phyloP scores from a whole-genome alignment of 1,140 invertebrate genomes.

The Drosophila erecta region DNA sequence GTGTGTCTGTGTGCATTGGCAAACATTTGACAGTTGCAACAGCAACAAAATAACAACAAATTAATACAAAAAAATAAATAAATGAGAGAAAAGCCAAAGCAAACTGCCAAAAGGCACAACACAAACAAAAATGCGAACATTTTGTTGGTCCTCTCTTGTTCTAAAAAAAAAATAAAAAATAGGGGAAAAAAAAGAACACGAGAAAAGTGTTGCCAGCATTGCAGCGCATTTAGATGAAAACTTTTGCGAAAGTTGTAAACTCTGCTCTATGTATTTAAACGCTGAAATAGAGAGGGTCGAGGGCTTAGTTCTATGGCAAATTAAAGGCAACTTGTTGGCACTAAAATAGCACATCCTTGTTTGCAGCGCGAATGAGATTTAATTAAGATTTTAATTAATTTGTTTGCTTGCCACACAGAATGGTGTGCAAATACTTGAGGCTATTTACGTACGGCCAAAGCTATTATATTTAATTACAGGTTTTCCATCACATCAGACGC shows the following conservation, averaged over 20 bases:
- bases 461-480: background rate
- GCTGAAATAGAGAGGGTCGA: slow-evolving; percentile 5
- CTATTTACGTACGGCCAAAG: background rate
- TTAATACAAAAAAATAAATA: slow-evolving; percentile 6
- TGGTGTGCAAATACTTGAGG: background rate
- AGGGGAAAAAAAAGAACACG: slow-evolving; percentile 1
- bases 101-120: slow-evolving; percentile 49
- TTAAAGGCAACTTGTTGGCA: slow-evolving; percentile 35
- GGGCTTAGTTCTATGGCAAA: slow-evolving; percentile 12
- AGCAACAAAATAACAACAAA: slow-evolving; percentile 10
- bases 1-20: slow-evolving; percentile 29
- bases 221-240: slow-evolving; percentile 48
- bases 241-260: slow-evolving; percentile 45
- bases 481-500: background rate
- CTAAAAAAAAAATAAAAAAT: slow-evolving; percentile 1
- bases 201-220: slow-evolving; percentile 51
- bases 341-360: slow-evolving; percentile 8
- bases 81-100: slow-evolving; percentile 19
- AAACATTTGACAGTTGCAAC: slow-evolving; percentile 42
- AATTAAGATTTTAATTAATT: slow-evolving; percentile 14
- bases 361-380: slow-evolving; percentile 4
- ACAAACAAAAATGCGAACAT: slow-evolving; percentile 30
- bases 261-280: slow-evolving; percentile 37
- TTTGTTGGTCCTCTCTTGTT: slow-evolving; percentile 16
- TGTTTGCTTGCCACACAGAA: slow-evolving; percentile 1